Percentiles rank a stretch among this genome's conserved stretches.
Conservation (phyloP, 35 echinoderm and acorn worm species). For the Anneissia japonica region DNA sequence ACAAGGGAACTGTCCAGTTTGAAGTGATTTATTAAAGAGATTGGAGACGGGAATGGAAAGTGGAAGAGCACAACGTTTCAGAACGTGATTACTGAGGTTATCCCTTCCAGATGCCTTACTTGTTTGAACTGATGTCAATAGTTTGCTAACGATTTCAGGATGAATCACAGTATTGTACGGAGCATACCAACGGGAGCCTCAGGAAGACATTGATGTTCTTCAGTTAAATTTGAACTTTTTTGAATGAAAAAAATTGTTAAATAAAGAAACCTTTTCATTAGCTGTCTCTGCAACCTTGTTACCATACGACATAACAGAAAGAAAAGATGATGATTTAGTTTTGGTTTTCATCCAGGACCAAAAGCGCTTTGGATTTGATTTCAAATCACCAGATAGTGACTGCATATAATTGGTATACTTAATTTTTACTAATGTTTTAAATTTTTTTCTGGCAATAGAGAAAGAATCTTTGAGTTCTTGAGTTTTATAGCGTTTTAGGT, state of each 20-base stretch:
- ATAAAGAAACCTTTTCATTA: background rate
- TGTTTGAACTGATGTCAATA: background rate
- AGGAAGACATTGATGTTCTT: background rate
- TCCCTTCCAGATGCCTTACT: background rate
- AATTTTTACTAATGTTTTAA: background rate
- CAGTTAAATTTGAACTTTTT: background rate
- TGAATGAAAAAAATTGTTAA: slow-evolving; percentile 12
- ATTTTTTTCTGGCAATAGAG: background rate
- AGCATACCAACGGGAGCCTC: background rate
- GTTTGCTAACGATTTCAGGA: background rate
- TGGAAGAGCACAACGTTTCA: slow-evolving; percentile 1
- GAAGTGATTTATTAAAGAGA: background rate
- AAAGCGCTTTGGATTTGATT: slow-evolving; percentile 8
- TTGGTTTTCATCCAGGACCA: background rate
- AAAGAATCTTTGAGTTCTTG: background rate
- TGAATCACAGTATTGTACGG: background rate
- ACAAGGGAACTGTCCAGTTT: background rate
- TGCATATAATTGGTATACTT: background rate
- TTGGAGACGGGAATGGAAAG: background rate
- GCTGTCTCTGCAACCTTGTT: background rate
- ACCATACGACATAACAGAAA: background rate
- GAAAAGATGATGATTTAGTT: background rate
- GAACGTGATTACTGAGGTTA: background rate
- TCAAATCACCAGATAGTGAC: background rate
- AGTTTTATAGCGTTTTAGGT: background rate